Evolutionary conservation across 1,140 invertebrate species (phyloP), one percentile per base, ranked within the genome.

Genomic region (Philopotamus ludificatus): DNA sequence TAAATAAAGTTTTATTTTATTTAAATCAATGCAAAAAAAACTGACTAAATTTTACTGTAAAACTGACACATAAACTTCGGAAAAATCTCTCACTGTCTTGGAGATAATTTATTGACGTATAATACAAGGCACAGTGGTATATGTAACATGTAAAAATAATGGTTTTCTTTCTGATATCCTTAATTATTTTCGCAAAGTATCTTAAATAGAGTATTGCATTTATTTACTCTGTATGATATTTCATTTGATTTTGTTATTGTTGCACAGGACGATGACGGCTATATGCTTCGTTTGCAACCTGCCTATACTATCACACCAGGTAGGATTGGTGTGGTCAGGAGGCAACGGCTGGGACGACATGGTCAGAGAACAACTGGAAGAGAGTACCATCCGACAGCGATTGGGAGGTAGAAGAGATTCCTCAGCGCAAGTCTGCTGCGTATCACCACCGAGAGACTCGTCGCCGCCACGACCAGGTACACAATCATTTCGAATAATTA

Each of bases 241-340:
- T 34, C 4, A 7, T 34, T 34, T 4, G 28, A 34, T 7, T 34
- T 34, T 34, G 28, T 7, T 34, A 34, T 34, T 7, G 28, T 34
- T 7, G 28, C 28, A 60, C 85, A 94, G 92, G 86, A 93, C 89
- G 73, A 93, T 94, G 91, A 92, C 92, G 73, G 88, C 92, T 74
- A 90, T 95, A 79, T 96, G 93, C 81, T 96, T 95, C 82, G 92
- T 95, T 68, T 96, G 94, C 87, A 94, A 95, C 80, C 84, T 95
- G 72, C 93, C 93, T 67, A 95, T 95, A 75, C 84, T 95, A 72
- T 93, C 90, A 64, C 92, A 95, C 81, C 93, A 95, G 84, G 93
- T 95, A 74, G 92, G 92, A 8, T 77, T 95, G 75, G 88, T 94
- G 73, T 95, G 93, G 92, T 90, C 93, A 73, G 92, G 92, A 41